Conservation (phyloP, 2,797 vertebrate genomes). For the Leptoclinus maculatus region DNA sequence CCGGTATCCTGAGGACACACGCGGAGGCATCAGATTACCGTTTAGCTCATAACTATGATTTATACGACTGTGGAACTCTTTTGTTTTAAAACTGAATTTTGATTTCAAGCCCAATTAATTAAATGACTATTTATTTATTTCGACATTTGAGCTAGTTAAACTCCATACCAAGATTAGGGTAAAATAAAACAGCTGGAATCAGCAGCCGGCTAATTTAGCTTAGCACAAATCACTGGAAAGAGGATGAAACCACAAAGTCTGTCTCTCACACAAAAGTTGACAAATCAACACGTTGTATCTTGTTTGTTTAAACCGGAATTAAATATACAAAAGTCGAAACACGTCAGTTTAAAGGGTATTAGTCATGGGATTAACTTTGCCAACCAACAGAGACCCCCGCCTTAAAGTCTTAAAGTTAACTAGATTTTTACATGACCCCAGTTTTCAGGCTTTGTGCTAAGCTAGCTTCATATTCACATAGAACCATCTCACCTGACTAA, state of each 20-base stretch:
- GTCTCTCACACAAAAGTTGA: background rate
- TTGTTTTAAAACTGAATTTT: background rate
- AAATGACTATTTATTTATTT: background rate
- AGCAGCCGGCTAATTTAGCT: background rate
- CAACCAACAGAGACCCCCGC: background rate
- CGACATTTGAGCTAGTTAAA: no score
- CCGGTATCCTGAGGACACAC: conserved; percentile 67
- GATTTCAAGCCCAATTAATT: background rate
- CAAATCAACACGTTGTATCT: background rate
- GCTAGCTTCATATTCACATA: background rate
- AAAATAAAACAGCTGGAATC: background rate
- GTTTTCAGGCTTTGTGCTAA: background rate
- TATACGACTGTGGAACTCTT: background rate
- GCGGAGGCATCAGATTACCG: conserved; percentile 68
- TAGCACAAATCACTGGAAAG: background rate
- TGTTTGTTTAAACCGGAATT: background rate
- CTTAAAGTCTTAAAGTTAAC: no score
- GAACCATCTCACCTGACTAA: background rate
- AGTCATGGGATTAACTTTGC: background rate
- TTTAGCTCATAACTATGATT: background rate
- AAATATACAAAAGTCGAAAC: background rate
- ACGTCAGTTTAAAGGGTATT: background rate
- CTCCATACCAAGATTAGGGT: no score
- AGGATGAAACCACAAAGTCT: background rate
- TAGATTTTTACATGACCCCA: no score